These are phyloP conservation scores for Drosophila nikananu DNA, from an alignment of 1,140 invertebrate genomes.

Conservation along the genomic window DNA sequence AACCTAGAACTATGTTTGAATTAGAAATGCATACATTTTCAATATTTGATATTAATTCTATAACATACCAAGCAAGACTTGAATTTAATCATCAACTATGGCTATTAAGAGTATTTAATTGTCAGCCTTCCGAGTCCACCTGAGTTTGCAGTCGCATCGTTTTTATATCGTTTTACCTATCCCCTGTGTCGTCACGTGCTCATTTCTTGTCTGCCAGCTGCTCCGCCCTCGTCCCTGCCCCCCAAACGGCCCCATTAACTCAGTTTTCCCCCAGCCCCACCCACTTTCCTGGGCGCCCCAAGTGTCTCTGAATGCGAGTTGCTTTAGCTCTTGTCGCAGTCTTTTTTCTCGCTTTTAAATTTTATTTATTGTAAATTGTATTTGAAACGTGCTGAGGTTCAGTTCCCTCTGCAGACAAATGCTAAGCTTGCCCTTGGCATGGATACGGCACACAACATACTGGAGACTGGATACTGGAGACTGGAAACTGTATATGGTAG, in stretches of 20 bases:
- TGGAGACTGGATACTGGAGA: slow-evolving; percentile 10
- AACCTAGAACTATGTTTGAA: background rate
- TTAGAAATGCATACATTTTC: background rate
- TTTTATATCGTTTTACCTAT: slow-evolving; percentile 64
- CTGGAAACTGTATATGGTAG: slow-evolving; percentile 18
- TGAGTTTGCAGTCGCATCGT: slow-evolving; percentile 12
- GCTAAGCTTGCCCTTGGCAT: slow-evolving; percentile 61
- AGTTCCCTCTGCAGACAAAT: slow-evolving; percentile 62
- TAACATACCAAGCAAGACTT: background rate
- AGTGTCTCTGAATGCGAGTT: slow-evolving; percentile 35
- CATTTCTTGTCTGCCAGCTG: slow-evolving; percentile 18
- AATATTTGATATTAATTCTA: background rate
- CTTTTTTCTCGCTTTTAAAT: slow-evolving; percentile 78
- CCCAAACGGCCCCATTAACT: slow-evolving; percentile 66
- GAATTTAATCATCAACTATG: background rate
- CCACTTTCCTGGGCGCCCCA: slow-evolving; percentile 5
- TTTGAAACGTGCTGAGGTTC: slow-evolving; percentile 83
- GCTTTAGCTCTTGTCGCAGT: slow-evolving; percentile 66
- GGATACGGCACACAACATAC: slow-evolving; percentile 35
- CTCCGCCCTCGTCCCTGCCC: background rate
- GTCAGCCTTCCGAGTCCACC: slow-evolving; percentile 12
- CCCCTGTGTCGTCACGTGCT: slow-evolving; percentile 68
- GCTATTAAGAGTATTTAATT: slow-evolving; percentile 40
- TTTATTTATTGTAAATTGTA: slow-evolving; percentile 84
- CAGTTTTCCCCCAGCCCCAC: slow-evolving; percentile 29